A percentile compares a stretch with the other conserved stretches of the same genome.
Conservation (phyloP, 2,797 vertebrate species). For the Sorex maritimensis region DNA sequence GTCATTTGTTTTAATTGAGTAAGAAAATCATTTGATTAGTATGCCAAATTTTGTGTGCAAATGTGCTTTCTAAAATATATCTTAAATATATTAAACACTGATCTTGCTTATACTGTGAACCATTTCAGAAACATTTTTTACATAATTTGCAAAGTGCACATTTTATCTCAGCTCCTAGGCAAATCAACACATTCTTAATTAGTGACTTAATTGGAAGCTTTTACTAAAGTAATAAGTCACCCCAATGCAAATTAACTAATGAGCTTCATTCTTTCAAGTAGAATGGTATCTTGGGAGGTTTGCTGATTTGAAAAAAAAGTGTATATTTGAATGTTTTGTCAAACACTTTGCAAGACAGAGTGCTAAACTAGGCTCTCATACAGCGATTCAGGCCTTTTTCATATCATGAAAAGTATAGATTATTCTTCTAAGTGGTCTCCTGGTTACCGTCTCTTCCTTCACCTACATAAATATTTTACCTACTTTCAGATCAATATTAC, state of each 20-base stretch:
- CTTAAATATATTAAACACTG: constrained; percentile 23
- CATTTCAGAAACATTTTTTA: constrained; percentile 55
- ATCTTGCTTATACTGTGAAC: constrained; percentile 47
- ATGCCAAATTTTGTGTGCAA: constrained; percentile 36
- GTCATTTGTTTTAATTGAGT: constrained; percentile 62
- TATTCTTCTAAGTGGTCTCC: not conserved
- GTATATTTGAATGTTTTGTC: not conserved
- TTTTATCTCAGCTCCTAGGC: constrained; percentile 49
- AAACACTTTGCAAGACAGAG: not conserved
- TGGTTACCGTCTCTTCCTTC: constrained; percentile 37
- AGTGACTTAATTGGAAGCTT: constrained; percentile 45
- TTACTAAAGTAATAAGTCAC: constrained; percentile 64
- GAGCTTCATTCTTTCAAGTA: constrained; percentile 57
- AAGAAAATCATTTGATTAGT: constrained; percentile 44
- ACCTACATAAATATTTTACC: not conserved
- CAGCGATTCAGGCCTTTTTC: not conserved
- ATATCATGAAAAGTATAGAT: not conserved
- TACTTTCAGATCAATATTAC: constrained; percentile 22
- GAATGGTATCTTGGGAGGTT: constrained; percentile 20
- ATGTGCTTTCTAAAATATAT: constrained; percentile 39
- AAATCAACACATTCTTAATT: constrained; percentile 63
- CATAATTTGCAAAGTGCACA: constrained; percentile 41
- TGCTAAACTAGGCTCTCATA: not conserved
- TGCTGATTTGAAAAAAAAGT: not conserved
- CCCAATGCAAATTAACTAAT: constrained; percentile 49